These are phyloP conservation scores for Himalopsyche tibetana DNA, from an alignment of 2,888 invertebrate species.

Conservation along the genomic window DNA sequence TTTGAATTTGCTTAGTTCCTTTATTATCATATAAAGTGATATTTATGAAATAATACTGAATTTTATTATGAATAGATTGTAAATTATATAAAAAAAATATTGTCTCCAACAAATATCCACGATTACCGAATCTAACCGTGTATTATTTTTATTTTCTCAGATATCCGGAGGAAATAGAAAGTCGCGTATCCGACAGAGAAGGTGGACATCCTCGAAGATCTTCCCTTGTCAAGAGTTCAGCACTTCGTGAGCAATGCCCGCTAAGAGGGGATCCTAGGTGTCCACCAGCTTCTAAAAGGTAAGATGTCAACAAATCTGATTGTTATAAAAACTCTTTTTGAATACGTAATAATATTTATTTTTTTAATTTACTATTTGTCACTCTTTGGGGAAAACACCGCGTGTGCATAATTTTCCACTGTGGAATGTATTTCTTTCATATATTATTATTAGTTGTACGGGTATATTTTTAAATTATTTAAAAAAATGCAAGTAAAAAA, in stretches of 20 bases:
- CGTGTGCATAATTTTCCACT: no score
- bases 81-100: not conserved
- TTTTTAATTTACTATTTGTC: no score
- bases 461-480: no score
- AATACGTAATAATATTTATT: no score
- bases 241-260: conserved; percentile 81
- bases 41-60: no score
- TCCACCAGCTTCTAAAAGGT: conserved; percentile 81
- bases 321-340: no score
- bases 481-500: not conserved
- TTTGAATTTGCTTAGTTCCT: no score
- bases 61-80: no score
- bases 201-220: conserved; percentile 69
- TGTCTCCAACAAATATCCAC: not conserved
- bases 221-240: conserved; percentile 71
- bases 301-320: conserved; percentile 24
- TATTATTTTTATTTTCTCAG: conserved; percentile 48
- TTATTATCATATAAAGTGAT: no score
- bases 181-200: conserved; percentile 50
- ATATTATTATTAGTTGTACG: no score
- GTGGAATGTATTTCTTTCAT: no score
- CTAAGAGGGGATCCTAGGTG: conserved; percentile 82
- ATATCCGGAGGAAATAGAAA: conserved; percentile 54
- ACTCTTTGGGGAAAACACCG: no score
- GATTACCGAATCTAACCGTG: not conserved